These are phyloP conservation scores for Aphyosemion australe DNA, from an alignment of 2,113 vertebrate species.

Conservation along the genomic window DNA sequence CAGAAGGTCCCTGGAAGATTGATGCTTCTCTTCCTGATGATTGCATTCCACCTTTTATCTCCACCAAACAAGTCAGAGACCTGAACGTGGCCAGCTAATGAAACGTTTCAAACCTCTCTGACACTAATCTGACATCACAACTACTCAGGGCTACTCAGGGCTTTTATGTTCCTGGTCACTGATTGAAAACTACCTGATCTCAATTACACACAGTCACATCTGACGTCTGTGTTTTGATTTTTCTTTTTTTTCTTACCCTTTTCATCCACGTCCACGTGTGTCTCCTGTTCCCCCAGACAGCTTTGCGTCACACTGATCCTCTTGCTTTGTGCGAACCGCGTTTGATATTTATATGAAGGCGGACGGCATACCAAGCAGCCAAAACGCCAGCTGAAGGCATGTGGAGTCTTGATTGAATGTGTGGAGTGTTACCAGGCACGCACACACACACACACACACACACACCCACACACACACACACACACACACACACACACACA, in stretches of 20 bases:
- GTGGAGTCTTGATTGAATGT: conserved; percentile 34
- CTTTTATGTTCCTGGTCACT: conserved; percentile 22
- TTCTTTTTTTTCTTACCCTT: background rate
- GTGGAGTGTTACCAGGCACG: conserved; percentile 32
- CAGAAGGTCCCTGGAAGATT: conserved; percentile 31
- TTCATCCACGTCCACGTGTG: conserved; percentile 11
- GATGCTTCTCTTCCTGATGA: conserved; percentile 46
- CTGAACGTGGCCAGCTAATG: conserved; percentile 21
- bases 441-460: background rate
- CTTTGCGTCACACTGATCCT: conserved; percentile 29
- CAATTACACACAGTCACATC: conserved; percentile 33
- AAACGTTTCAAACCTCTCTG: conserved; percentile 21
- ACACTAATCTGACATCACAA: conserved; percentile 47
- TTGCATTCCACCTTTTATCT: conserved; percentile 32
- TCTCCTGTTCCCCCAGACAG: conserved; percentile 9
- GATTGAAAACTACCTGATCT: conserved; percentile 35
- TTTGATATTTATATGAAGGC: conserved; percentile 57
- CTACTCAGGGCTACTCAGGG: conserved; percentile 1
- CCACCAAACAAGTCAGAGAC: conserved; percentile 22
- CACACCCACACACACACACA: too few relatives aligned
- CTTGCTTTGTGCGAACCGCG: conserved; percentile 20
- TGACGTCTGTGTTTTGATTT: conserved; percentile 33
- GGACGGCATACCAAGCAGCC: conserved; percentile 27
- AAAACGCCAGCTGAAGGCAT: conserved; percentile 12
- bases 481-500: too few relatives aligned